Evolutionary conservation across 2,888 invertebrate genomes (phyloP).

Genomic region (Acanthosepion lycidas): DNA sequence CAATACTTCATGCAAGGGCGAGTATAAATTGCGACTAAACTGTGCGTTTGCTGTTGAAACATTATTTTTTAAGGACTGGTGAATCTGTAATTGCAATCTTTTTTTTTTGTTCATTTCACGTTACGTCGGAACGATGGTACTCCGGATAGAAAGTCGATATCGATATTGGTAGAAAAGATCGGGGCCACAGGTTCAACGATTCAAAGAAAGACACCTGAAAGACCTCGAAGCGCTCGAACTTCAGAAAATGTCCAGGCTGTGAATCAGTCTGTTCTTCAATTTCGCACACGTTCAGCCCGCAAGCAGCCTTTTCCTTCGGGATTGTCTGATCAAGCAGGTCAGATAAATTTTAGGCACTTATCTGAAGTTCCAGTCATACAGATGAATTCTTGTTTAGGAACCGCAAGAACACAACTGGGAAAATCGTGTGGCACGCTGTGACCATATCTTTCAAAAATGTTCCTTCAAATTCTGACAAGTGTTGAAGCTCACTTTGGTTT

Average conservation of each 20-base stretch:
- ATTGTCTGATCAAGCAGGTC: slow-evolving; percentile 20
- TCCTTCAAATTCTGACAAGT: background rate
- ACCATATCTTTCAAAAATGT: background rate
- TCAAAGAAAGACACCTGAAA: background rate
- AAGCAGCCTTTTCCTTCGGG: background rate
- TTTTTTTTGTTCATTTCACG: no score
- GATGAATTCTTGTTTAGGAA: background rate
- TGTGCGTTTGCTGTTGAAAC: no score
- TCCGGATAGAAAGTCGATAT: background rate
- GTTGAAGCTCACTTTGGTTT: background rate
- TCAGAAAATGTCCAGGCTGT: background rate
- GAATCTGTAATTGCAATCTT: no score
- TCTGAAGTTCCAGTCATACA: background rate
- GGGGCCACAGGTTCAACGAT: background rate
- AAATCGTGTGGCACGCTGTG: background rate
- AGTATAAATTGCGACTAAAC: background rate
- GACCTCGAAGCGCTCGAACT: background rate
- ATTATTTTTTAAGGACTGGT: no score
- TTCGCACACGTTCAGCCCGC: background rate
- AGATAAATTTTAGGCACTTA: background rate
- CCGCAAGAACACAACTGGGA: background rate
- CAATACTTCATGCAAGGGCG: background rate
- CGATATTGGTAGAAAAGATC: background rate
- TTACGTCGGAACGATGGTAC: background rate
- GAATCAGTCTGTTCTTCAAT: background rate